Percentiles rank a stretch among this genome's conserved stretches.
phyloP scores from a whole-genome alignment of 2,888 invertebrate species.

The Drosophila cognata region DNA sequence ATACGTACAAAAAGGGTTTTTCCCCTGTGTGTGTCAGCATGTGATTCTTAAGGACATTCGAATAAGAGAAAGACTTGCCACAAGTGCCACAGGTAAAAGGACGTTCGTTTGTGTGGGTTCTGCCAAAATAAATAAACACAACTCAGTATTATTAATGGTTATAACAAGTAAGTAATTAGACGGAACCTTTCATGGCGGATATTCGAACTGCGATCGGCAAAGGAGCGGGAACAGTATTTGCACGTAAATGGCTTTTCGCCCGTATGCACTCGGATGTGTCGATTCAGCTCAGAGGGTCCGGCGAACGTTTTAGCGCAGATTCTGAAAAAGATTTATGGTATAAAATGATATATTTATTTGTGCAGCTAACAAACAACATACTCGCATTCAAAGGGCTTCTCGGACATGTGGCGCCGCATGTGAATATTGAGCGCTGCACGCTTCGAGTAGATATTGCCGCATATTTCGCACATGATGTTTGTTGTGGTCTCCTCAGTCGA shows the following conservation, averaged over 20 bases:
- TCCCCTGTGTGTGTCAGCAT: conserved; percentile 84
- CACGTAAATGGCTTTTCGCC: conserved; percentile 84
- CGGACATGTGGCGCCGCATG: conserved; percentile 84
- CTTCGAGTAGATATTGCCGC: conserved; percentile 84
- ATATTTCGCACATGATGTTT: conserved; percentile 84
- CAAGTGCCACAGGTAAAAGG: conserved; percentile 83
- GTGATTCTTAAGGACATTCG: conserved; percentile 84
- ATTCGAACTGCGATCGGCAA: conserved; percentile 85
- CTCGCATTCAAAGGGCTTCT: conserved; percentile 84
- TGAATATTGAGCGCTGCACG: conserved; percentile 83
- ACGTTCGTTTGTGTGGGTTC: conserved; percentile 85
- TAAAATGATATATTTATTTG: background rate
- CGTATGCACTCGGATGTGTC: conserved; percentile 84
- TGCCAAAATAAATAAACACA: conserved; percentile 31
- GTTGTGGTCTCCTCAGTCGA: conserved; percentile 60
- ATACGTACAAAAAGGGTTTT: conserved; percentile 80
- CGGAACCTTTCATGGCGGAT: conserved; percentile 85
- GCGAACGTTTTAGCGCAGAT: conserved; percentile 83
- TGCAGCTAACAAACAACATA: conserved; percentile 51
- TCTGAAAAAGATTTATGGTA: conserved; percentile 46
- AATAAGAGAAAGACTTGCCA: conserved; percentile 84
- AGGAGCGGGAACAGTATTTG: conserved; percentile 83
- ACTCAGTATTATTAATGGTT: background rate
- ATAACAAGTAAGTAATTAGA: background rate
- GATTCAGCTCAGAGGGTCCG: conserved; percentile 83